phyloP scores from a whole-genome alignment of 2,888 invertebrate species.

The Ferdinandea cuprea region DNA sequence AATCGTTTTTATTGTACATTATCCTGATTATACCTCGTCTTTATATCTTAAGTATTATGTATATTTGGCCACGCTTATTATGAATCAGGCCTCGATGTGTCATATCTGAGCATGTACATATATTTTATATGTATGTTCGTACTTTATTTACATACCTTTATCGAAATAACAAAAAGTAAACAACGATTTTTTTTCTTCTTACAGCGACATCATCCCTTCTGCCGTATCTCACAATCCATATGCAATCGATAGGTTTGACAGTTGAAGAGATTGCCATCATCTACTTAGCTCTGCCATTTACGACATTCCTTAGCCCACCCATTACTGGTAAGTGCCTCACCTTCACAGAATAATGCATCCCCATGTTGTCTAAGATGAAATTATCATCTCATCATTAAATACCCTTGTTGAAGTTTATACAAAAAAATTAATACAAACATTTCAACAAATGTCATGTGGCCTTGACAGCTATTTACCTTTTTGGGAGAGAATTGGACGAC shows the following conservation, averaged over 20 bases:
- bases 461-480: constrained; percentile 43
- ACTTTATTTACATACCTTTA: not conserved
- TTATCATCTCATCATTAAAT: constrained; percentile 17
- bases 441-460: constrained; percentile 40
- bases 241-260: constrained; percentile 93
- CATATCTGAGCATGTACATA: not conserved
- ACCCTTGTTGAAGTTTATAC: not conserved
- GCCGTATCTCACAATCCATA: constrained; percentile 94
- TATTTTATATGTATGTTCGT: too few relatives aligned
- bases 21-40: not conserved
- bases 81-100: not conserved
- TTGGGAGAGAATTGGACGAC: constrained; percentile 34
- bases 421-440: constrained; percentile 20
- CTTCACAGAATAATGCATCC: constrained; percentile 1
- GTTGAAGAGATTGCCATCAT: constrained; percentile 94
- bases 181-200: constrained; percentile 77
- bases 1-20: not conserved
- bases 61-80: not conserved
- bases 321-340: constrained; percentile 87
- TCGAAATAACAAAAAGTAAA: not conserved
- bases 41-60: constrained; percentile 1
- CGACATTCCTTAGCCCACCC: constrained; percentile 93
- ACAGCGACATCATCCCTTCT: constrained; percentile 91
- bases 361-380: not conserved
- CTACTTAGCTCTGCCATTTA: constrained; percentile 93